phyloP scores from a whole-genome alignment of 2,113 vertebrate genomes.

The Enhydra lutris region DNA sequence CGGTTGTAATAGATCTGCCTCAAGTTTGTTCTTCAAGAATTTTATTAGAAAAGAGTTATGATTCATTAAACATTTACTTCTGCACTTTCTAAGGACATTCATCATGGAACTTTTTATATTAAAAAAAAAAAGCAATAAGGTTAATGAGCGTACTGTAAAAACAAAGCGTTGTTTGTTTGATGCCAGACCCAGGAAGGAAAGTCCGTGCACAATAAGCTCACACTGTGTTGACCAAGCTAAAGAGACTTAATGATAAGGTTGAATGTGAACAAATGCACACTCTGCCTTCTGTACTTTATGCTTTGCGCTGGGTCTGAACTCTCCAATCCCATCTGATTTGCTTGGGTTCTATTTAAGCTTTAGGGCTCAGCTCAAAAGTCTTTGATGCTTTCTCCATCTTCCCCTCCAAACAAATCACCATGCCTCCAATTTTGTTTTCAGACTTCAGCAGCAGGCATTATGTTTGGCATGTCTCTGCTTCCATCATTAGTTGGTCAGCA shows the following conservation, averaged over 20 bases:
- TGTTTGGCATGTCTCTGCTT: neutral
- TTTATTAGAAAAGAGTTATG: slow-evolving; percentile 41
- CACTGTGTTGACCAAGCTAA: slow-evolving; percentile 28
- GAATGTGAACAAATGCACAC: neutral
- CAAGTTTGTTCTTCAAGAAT: slow-evolving; percentile 40
- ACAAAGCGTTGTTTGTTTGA: slow-evolving; percentile 43
- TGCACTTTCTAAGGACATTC: slow-evolving; percentile 11
- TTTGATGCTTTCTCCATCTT: neutral
- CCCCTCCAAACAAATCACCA: neutral
- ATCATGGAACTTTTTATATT: slow-evolving; percentile 36
- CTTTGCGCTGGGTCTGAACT: neutral
- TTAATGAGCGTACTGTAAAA: slow-evolving; percentile 35
- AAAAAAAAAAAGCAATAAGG: neutral
- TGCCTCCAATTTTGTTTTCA: neutral
- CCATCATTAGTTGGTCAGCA: neutral
- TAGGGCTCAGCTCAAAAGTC: neutral
- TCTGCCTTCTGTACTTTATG: neutral
- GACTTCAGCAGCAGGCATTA: neutral
- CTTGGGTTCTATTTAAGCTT: neutral
- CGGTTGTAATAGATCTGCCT: neutral
- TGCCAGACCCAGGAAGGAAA: slow-evolving; percentile 44
- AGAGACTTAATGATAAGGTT: slow-evolving; percentile 28
- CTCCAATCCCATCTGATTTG: neutral
- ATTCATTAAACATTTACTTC: slow-evolving; percentile 21
- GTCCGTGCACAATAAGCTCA: neutral